Evolutionary conservation across 2,888 invertebrate genomes (phyloP), one percentile per base, ranked within the genome.

Genomic region (Perizoma affinitatum): DNA sequence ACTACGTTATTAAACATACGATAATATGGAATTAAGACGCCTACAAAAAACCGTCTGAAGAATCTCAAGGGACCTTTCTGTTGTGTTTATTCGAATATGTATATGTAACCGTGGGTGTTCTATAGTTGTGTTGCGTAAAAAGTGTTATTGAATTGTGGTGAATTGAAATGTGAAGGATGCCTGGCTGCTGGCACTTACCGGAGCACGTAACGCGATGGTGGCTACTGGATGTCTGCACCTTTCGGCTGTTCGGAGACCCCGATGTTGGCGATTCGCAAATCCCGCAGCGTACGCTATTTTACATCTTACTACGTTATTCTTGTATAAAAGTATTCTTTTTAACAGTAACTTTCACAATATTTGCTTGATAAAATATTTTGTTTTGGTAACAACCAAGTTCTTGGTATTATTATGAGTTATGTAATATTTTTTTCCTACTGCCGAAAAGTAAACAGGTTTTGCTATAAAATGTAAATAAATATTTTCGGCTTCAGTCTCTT

Each of bases 121-220:
- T 5, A 38, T 7, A 38, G 1, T 22, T 38, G 38, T 38, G 5
- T 38, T 4, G 38, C 7, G 38, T 5, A 6, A 6, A 5, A 38
- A 49, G 44, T 44, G 57, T 5, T 38, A 34, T 57, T 8, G 22
- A 45, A 49, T 55, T 61, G 52, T 53, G 44, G 54, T 61, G 58
- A n/a, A 56, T 47, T 66, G 66, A 57, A 52, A 66, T 69, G 58
- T 75, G 68, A 61, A 76, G n/a, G 62, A 91, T 92, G 91, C 92
- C 92, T 58, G 90, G 90, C 59, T 92, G 91, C 76, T 91, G 91
- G 91, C 90, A 92, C 72, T 79, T 91, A 72, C 90, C 91, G 65
- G 89, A 93, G 70, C 93, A 88, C 80, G 94, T 94, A 86, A 94
- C 94, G 74, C 93, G 94, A 68, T 94, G 94, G 94, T 94, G 94